Base-by-base conservation (phyloP, 1,140 invertebrate genomes). In the Globodera ellingtonae region DNA sequence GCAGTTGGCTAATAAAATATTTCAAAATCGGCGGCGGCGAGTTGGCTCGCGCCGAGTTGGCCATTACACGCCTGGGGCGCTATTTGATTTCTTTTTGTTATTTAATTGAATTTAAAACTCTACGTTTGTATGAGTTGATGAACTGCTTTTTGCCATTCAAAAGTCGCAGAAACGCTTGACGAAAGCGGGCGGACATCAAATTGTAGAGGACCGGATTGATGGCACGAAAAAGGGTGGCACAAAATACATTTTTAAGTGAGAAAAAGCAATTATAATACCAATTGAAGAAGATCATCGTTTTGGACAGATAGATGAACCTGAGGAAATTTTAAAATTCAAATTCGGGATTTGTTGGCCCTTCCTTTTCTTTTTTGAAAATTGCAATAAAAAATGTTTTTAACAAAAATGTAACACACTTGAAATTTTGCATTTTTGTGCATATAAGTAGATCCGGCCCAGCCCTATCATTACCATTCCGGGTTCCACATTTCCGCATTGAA, bases 141-240 rank as follows among this genome's bases (percentile, higher is more conserved):
- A 67, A 69, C 24, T 50, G 65, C 13, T 77, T 77, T n/a, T 77
- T 50, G 46, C 75, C 75, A n/a, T 59, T 69, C 6, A 77, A 46
- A 9, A 81, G 56, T 8, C 56, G 77, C 10, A 56, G 70, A 59
- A 89, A 89, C 47, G 88, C 88, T 35, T 78, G 79, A 6, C 94
- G 92, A 88, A 96, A 95, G 89, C 94, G 94, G 62, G 93, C 92
- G 46, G 94, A 95, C 92, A 95, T 94, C 84, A 94, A 92, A 86
- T 94, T 95, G 89, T 95, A 95, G 6, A 96, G 93, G 67, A 95
- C 92, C 0, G 95, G 95, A 89, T 96, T 95, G 82, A 95, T 83
- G 79, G 89, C 83, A 84, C 87, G 5, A 62, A 62, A 62, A 62
- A 13, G 13, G 50, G 50, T 62, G 85, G 87, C 75, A 88, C 83